Evolutionary conservation across 2,888 invertebrate genomes (phyloP).

Genomic region (Cephus pygmeus): DNA sequence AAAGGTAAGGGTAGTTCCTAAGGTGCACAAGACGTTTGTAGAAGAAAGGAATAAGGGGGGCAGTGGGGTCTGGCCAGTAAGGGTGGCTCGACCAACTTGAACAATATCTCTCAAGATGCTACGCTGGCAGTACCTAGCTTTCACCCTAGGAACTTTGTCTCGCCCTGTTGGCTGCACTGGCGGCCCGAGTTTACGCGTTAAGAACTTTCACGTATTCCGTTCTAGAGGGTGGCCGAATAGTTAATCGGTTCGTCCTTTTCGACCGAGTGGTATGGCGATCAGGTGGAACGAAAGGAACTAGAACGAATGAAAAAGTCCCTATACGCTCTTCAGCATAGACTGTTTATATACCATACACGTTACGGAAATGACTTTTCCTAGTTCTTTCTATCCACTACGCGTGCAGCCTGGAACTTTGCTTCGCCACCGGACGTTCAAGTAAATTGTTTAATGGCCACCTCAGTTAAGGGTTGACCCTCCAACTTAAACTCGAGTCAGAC

Average conservation of each 20-base stretch:
- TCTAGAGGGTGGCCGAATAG: not conserved
- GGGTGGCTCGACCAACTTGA: conserved; percentile 40
- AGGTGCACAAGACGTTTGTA: conserved; percentile 10
- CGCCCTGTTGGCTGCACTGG: conserved; percentile 11
- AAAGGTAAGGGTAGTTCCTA: conserved; percentile 22
- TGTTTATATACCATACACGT: not conserved
- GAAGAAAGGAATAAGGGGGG: conserved; percentile 15
- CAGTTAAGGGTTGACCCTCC: not conserved
- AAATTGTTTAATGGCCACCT: not conserved
- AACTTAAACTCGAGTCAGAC: not conserved
- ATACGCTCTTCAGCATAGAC: not conserved
- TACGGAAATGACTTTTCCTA: not conserved
- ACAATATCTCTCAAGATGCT: conserved; percentile 51
- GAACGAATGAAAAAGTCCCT: not conserved
- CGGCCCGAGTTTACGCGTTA: conserved; percentile 33
- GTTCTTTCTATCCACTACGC: not conserved
- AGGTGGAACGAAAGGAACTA: not conserved
- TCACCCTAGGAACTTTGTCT: conserved; percentile 43
- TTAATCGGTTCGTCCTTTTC: not conserved
- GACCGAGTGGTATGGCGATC: not conserved
- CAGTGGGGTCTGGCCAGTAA: conserved; percentile 19
- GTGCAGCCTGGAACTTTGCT: not conserved
- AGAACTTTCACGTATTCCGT: conserved; percentile 42
- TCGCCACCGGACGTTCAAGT: not conserved
- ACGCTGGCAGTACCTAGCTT: conserved; percentile 31